Conservation (phyloP, 2,113 vertebrate genomes). For the Leptocoma aspasia region DNA sequence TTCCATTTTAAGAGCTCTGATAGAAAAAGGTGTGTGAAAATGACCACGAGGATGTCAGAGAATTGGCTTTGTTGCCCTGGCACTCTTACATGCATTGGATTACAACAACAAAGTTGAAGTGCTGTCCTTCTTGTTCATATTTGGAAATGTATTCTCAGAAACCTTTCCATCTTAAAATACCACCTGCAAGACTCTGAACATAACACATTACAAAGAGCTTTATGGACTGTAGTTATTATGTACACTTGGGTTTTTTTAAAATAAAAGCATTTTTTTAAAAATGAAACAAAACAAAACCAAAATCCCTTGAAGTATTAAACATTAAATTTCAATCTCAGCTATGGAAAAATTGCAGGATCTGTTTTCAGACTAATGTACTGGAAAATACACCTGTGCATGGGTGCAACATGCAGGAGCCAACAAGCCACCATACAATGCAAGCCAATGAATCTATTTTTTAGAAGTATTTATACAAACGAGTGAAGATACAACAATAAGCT, state of each 20-base stretch:
- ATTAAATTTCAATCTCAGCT: not conserved
- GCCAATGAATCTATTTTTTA: not conserved
- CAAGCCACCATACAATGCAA: not conserved
- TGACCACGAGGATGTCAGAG: not conserved
- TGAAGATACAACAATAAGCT: not conserved
- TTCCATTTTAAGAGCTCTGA: not conserved
- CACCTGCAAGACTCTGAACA: not conserved
- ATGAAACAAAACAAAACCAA: not conserved
- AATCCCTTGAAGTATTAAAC: not conserved
- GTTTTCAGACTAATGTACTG: not conserved
- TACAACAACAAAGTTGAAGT: not conserved
- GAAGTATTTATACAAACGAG: not conserved
- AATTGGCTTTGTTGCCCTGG: not conserved
- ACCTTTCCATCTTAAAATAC: not conserved
- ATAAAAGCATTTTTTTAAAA: not conserved
- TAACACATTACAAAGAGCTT: not conserved
- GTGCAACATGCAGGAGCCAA: not conserved
- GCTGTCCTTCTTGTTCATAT: fast-evolving
- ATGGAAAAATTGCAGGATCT: not conserved
- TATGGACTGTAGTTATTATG: not conserved
- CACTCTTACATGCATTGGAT: not conserved
- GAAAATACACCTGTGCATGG: not conserved
- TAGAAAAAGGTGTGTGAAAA: not conserved
- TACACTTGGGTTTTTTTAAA: not conserved
- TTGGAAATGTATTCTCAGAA: not conserved